phyloP scores from a whole-genome alignment of 2,113 vertebrate species.

The Phrynosoma blainvillii region DNA sequence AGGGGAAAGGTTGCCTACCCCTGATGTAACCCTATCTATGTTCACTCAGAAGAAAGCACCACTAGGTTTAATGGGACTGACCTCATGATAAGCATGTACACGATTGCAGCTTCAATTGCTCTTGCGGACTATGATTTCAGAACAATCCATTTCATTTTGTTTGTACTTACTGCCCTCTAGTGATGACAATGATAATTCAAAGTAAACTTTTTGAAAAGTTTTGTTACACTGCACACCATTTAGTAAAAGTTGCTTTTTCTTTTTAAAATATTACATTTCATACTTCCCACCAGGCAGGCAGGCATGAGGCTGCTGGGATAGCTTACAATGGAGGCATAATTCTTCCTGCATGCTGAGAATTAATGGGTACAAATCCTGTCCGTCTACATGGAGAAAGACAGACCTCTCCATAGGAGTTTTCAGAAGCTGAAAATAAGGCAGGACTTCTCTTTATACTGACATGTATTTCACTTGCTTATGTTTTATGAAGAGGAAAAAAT shows the following conservation, averaged over 20 bases:
- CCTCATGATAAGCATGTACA: neutral
- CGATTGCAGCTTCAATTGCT: neutral
- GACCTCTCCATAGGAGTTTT: neutral
- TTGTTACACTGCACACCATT: neutral
- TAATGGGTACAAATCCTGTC: neutral
- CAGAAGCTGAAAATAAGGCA: neutral
- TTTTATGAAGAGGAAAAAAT: too few relatives aligned
- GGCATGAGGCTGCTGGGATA: neutral
- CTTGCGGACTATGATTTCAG: neutral
- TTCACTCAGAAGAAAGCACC: neutral
- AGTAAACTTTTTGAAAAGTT: neutral
- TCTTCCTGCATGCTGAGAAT: neutral
- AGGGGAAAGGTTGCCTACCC: too few relatives aligned
- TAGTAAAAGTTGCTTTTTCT: neutral
- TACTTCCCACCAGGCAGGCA: neutral
- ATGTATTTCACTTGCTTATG: too few relatives aligned
- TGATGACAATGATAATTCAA: slow-evolving; percentile 31
- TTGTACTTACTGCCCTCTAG: slow-evolving; percentile 79
- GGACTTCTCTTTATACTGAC: too few relatives aligned
- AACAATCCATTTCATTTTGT: slow-evolving; percentile 26
- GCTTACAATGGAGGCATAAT: neutral
- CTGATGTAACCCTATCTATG: neutral
- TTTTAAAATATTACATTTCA: neutral
- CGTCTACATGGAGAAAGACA: neutral
- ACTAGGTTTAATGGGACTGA: neutral